Percentiles rank a stretch among this genome's conserved stretches.
Evolutionary conservation across 2,797 vertebrate species (phyloP).

Genomic region (Malurus splendens): DNA sequence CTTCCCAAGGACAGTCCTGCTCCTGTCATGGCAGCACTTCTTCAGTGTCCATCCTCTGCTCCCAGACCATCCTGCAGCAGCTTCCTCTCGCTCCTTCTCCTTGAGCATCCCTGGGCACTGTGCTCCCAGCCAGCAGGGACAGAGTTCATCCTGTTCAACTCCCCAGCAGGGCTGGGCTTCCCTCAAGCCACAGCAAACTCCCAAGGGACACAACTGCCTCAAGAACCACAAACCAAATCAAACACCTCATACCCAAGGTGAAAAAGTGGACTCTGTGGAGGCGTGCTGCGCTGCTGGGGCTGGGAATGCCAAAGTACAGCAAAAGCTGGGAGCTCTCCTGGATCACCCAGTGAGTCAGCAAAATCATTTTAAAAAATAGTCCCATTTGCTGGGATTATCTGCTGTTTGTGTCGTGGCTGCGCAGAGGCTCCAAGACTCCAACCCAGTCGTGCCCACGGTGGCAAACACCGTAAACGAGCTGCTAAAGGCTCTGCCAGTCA

Average conservation of each 20-base stretch:
- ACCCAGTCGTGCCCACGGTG: neutral
- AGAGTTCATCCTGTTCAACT: neutral
- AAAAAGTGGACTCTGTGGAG: accelerated
- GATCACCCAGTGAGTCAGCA: neutral
- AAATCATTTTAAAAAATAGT: accelerated
- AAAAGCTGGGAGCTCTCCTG: neutral
- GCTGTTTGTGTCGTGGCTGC: neutral
- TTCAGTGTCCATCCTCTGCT: neutral
- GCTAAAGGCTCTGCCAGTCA: neutral
- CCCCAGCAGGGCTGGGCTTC: neutral
- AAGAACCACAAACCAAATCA: neutral
- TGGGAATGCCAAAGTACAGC: neutral
- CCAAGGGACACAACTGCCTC: neutral
- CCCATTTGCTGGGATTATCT: neutral
- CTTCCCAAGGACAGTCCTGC: neutral
- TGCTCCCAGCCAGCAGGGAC: neutral
- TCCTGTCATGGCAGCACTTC: neutral
- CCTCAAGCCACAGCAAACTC: too few relatives aligned
- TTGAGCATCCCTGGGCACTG: neutral
- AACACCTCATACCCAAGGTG: neutral
- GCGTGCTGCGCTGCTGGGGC: accelerated
- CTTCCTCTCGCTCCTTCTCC: neutral
- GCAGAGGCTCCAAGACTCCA: neutral
- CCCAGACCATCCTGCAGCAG: neutral
- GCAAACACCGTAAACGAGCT: neutral